phyloP scores from a whole-genome alignment of 2,888 invertebrate genomes.

The Noctua pronuba region DNA sequence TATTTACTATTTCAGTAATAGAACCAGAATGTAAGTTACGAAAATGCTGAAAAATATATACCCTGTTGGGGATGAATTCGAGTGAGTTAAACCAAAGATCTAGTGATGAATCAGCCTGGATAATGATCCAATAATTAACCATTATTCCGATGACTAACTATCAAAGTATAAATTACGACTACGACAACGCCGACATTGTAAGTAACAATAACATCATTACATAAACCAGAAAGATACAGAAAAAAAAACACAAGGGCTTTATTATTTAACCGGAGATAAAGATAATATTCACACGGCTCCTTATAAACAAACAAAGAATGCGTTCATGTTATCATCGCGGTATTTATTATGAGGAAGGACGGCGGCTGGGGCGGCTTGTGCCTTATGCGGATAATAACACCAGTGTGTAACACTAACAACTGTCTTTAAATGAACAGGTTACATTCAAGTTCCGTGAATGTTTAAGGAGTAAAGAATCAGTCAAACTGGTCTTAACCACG shows the following conservation, averaged over 20 bases:
- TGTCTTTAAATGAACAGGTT: slow-evolving; percentile 12
- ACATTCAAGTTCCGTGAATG: slow-evolving; percentile 42
- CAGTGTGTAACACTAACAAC: slow-evolving; percentile 17
- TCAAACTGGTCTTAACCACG: neutral
- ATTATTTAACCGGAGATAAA: slow-evolving; percentile 32
- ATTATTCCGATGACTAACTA: neutral
- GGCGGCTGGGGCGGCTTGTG: neutral
- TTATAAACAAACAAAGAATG: slow-evolving; percentile 46
- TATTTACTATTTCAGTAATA: neutral
- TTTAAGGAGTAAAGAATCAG: neutral
- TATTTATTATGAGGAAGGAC: slow-evolving; percentile 44
- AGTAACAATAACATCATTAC: neutral
- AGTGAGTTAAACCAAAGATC: no score
- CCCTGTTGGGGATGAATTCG: no score
- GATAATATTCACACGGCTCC: slow-evolving; percentile 26
- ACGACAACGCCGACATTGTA: slow-evolving; percentile 4
- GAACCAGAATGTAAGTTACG: no score
- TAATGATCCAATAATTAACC: neutral
- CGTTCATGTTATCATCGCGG: slow-evolving; percentile 35
- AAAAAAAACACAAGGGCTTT: slow-evolving; percentile 7
- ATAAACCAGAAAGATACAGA: slow-evolving; percentile 12
- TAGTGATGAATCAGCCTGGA: neutral
- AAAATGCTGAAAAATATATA: no score
- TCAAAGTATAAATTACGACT: neutral
- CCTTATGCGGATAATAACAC: slow-evolving; percentile 40